Evolutionary conservation across 2,888 invertebrate genomes (phyloP), one percentile per base, ranked within the genome.

Genomic region (Erebia aethiops): DNA sequence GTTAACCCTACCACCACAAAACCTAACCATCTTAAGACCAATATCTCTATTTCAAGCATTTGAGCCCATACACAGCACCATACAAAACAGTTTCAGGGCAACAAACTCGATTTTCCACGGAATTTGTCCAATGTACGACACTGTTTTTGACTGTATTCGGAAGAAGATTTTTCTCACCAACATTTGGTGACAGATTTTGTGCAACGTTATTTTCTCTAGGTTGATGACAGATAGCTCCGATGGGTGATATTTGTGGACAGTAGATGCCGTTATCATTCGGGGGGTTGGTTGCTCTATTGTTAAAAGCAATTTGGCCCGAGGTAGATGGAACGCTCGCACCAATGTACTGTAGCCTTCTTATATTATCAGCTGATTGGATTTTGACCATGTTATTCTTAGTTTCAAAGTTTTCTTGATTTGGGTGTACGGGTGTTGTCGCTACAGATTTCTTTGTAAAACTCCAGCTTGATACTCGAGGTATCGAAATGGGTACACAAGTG

Each of bases 81-180:
- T 73, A 71, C 52, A 71, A 64, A 57, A 73, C 69, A 13, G 67
- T 71, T 69, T 71, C 71, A 5, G 73, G 67, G n/a, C 73, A 71
- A 18, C 73, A 73, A 1, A 71, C 69, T 11, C 73, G 66, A 56
- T 71, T 73, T 16, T 73, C 73, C 11, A 71, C 73, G 21, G 73
- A 71, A 54, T 71, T 73, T 11, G 69, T 73, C 73, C 73, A 73
- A 67, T 73, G 73, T 13, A 71, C 69, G 10, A 71, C 71, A 21
- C 73, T 63, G n/a, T 68, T 65, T 63, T 68, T 69, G 35, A 46
- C 18, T 5, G 61, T 11, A 14, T 60, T 35, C 4, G 67, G 52
- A 14, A 52, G 18, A 52, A 41, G 35, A 41, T 51, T 41, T 14
- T 51, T 68, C 8, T 16, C 56, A 10, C n/a, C 56, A 0, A 46